Evolutionary conservation across 2,113 vertebrate genomes (phyloP).

Genomic region (Rhombomys opimus): DNA sequence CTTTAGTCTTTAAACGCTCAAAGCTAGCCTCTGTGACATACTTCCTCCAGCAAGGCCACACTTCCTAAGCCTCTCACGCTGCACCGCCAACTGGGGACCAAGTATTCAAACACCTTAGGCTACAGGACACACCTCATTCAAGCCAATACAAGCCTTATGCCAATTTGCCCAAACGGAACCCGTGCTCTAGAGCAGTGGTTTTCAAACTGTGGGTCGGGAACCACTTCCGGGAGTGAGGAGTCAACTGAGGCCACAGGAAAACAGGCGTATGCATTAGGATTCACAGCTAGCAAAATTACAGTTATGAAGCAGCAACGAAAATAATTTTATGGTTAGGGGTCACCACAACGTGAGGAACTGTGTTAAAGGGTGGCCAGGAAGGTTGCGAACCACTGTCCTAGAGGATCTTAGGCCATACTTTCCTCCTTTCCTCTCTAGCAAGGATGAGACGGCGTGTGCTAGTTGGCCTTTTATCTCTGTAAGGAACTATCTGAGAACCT

Average conservation of each 20-base stretch:
- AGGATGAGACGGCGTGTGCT: not conserved
- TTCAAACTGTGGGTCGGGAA: not conserved
- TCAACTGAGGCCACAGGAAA: not conserved
- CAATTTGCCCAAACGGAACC: not conserved
- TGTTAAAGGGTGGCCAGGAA: not conserved
- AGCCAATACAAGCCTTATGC: not conserved
- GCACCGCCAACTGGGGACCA: no score
- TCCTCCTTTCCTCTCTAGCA: not conserved
- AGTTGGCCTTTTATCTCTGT: not conserved
- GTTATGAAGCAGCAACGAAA: not conserved
- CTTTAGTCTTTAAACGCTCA: not conserved
- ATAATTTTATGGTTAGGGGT: not conserved
- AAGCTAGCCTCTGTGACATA: not conserved
- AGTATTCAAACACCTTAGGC: not conserved
- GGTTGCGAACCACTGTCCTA: not conserved
- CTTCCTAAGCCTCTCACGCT: not conserved
- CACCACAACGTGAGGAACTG: not conserved
- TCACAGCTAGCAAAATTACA: not conserved
- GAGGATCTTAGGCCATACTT: not conserved
- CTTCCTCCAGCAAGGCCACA: not conserved
- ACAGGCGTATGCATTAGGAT: not conserved
- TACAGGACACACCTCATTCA: not conserved
- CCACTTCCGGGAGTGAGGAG: not conserved
- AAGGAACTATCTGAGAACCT: not conserved
- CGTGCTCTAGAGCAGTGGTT: not conserved